Evolutionary conservation across 92 coral and sea anemone genomes (phyloP), one percentile per base, ranked within the genome.

Genomic region (Virgularia gustaviana): DNA sequence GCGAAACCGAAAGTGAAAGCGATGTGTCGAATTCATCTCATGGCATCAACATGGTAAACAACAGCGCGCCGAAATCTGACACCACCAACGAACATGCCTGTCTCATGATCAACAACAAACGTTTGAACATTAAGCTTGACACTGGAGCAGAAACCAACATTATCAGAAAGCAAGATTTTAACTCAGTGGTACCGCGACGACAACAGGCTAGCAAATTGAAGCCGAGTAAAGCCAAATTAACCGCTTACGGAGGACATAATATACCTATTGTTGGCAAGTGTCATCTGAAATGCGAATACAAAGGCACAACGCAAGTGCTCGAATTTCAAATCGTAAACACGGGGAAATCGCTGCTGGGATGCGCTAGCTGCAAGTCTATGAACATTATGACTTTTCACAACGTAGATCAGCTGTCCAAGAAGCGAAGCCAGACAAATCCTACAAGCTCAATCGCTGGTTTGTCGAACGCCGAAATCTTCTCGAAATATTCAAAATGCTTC

Each of bases 191-290:
- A 6, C 79, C 82, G 38, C 44, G 22, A 39, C 58, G 57, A 37
- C 70, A 61, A 38, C 78, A 65, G 13, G 64, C 41, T 12, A 24
- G 33, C 6, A 83, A 58, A 32, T 68, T 83, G 24, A 63, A 72
- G 61, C 36, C 64, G 6, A 59, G 77, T 41, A 45, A 27, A 0
- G 86, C 78, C 3, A 81, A 76, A 37, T 64, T 81, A 28, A 67
- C 57, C 2, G 80, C 85, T 5, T 80, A 49, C 37, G 80, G 80
- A 0, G 75, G 78, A 5, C 72, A 75, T 31, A 36, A 36, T 32
- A 76, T 75, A 25, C 73, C 85, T 36, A 79, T 80, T 9, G 38
- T 55, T 8, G 85, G 76, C 34, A 68, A 73, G 39, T 81, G 85
- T 32, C 63, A 61, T 49, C 41, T 73, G 39, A 57, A 38, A 39